These are phyloP conservation scores for Andrena dorsata DNA, from an alignment of 2,888 invertebrate genomes.

Conservation along the genomic window DNA sequence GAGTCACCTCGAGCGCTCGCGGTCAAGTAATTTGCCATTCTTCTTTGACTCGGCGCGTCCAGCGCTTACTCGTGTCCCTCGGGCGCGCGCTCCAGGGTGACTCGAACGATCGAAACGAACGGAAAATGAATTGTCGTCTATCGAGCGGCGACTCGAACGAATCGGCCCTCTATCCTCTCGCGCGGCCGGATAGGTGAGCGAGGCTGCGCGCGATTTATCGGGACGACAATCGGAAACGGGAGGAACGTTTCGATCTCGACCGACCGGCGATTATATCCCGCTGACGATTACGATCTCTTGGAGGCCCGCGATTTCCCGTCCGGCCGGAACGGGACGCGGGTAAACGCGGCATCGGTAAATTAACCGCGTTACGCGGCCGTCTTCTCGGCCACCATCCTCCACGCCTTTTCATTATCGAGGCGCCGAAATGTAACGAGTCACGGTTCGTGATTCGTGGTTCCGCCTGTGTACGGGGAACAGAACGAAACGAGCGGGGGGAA, in stretches of 20 bases:
- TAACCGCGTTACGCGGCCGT: constrained; percentile 12
- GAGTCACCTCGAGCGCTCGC: constrained; percentile 68
- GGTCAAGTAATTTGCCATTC: constrained; percentile 71
- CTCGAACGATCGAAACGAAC: constrained; percentile 28
- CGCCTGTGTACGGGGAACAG: neutral
- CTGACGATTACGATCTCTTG: neutral
- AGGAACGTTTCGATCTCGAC: no score
- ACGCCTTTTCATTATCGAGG: constrained; percentile 65
- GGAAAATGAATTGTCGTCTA: constrained; percentile 23
- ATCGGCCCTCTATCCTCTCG: neutral
- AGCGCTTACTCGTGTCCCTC: constrained; percentile 55
- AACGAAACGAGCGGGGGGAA: neutral
- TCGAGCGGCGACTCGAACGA: neutral
- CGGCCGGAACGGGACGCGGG: neutral
- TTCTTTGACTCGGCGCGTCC: constrained; percentile 51
- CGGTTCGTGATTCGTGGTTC: constrained; percentile 43
- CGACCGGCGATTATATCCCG: no score
- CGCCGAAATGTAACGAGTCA: constrained; percentile 68
- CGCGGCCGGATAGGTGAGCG: neutral
- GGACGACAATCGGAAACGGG: constrained; percentile 29
- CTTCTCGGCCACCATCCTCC: constrained; percentile 27
- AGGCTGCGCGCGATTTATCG: constrained; percentile 26
- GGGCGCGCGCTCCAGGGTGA: constrained; percentile 21
- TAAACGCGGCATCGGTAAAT: constrained; percentile 17
- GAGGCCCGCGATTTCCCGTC: constrained; percentile 19